A percentile compares a stretch with the other conserved stretches of the same genome.
phyloP scores from a whole-genome alignment of 2,797 vertebrate species.

The Picus viridis region DNA sequence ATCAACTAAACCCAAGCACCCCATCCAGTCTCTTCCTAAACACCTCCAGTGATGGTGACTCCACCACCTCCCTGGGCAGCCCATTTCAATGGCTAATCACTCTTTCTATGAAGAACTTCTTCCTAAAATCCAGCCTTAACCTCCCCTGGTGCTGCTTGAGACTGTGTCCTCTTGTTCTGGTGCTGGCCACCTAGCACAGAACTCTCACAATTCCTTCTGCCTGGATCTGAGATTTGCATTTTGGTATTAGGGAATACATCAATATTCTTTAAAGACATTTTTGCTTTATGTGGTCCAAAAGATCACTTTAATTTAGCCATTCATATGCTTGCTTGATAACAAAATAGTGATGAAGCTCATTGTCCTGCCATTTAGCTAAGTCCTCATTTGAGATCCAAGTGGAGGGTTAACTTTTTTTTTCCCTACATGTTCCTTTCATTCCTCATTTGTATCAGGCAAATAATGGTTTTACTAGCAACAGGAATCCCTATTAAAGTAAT shows the following conservation, averaged over 20 bases:
- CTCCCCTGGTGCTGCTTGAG: too few relatives aligned
- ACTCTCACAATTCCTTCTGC: neutral
- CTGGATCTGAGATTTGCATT: neutral
- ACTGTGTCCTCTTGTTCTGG: too few relatives aligned
- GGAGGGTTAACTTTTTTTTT: neutral
- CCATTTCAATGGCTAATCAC: too few relatives aligned
- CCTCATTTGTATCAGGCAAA: slow-evolving; percentile 9
- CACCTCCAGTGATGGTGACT: too few relatives aligned
- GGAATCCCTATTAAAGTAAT: slow-evolving; percentile 19
- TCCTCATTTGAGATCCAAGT: neutral
- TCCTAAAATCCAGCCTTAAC: too few relatives aligned
- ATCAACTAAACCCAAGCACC: too few relatives aligned
- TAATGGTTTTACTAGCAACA: neutral
- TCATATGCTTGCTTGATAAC: neutral
- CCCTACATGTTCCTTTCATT: neutral
- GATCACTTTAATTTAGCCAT: neutral
- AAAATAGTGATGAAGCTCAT: neutral
- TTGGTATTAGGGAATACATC: neutral
- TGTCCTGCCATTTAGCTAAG: neutral
- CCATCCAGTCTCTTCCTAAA: too few relatives aligned
- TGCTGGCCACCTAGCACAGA: neutral
- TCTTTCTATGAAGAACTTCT: too few relatives aligned
- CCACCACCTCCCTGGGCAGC: too few relatives aligned
- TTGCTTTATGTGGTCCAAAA: neutral
- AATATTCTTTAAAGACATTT: neutral